phyloP scores from a whole-genome alignment of 2,797 vertebrate species.

The Florisuga fusca region DNA sequence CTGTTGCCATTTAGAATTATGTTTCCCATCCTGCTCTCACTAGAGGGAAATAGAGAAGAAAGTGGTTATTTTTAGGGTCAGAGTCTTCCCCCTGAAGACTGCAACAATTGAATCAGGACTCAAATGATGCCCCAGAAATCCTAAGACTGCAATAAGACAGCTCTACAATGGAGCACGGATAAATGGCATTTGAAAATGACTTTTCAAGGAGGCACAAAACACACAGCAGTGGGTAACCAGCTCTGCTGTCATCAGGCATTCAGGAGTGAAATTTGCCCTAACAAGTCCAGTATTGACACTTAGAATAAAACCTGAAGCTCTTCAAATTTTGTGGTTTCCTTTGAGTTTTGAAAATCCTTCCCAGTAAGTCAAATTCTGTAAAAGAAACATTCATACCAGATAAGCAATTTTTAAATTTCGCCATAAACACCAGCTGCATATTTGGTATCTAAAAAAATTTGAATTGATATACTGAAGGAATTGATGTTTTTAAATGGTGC shows the following conservation, averaged over 20 bases:
- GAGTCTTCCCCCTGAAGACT: not conserved
- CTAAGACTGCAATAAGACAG: not conserved
- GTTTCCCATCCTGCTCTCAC: not conserved
- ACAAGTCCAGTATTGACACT: not conserved
- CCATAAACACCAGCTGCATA: not conserved
- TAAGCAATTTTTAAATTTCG: not conserved
- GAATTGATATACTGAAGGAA: not conserved
- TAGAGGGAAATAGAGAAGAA: not conserved
- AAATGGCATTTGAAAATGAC: not conserved
- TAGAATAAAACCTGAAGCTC: not conserved
- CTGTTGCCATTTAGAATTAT: not conserved
- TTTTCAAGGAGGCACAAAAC: not conserved
- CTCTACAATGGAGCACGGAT: not conserved
- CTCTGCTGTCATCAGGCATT: not conserved
- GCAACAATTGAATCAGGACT: not conserved
- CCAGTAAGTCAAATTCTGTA: not conserved
- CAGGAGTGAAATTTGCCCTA: not conserved
- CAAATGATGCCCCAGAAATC: not conserved
- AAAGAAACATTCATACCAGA: not conserved
- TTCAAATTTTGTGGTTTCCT: not conserved
- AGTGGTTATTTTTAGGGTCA: not conserved
- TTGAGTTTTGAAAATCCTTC: not conserved
- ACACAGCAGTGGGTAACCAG: rapidly evolving
- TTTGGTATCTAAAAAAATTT: not conserved
- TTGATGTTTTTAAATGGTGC: not conserved